Conservation (phyloP, 2,113 vertebrate species). For the Oryzias woworae region DNA sequence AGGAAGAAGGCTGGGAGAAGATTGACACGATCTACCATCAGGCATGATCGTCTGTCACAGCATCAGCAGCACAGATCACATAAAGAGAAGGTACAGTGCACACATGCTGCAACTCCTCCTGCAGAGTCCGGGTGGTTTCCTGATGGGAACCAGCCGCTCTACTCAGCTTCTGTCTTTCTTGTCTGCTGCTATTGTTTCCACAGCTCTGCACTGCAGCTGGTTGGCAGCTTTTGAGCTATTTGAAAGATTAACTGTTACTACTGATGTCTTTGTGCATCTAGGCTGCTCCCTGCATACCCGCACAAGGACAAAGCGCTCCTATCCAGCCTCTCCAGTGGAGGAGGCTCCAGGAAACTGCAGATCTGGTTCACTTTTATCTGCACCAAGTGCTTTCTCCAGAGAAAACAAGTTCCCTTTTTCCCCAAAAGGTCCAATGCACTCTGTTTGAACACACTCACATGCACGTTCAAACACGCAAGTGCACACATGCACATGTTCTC, state of each 20-base stretch:
- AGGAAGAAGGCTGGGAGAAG: no score
- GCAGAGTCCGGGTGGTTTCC: constrained; percentile 50
- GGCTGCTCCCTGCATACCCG: constrained; percentile 67
- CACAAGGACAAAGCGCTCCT: constrained; percentile 56
- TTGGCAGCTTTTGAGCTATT: constrained; percentile 65
- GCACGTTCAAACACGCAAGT: constrained; percentile 21
- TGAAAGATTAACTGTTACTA: constrained; percentile 71
- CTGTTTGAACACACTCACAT: constrained; percentile 22
- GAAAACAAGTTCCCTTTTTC: constrained; percentile 45
- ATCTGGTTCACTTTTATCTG: constrained; percentile 52
- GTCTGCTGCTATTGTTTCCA: constrained; percentile 42
- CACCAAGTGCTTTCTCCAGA: constrained; percentile 64
- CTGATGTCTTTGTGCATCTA: constrained; percentile 47
- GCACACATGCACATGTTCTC: constrained; percentile 10
- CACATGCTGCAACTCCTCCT: background rate
- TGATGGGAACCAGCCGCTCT: constrained; percentile 59
- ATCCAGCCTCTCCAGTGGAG: constrained; percentile 66
- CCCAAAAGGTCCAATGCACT: constrained; percentile 40
- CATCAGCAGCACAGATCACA: no score
- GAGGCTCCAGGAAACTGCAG: constrained; percentile 60
- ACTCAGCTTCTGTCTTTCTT: constrained; percentile 40
- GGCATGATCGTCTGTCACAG: no score
- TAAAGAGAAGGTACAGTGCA: no score
- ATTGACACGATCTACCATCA: no score
- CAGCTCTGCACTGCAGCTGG: constrained; percentile 31